Evolutionary conservation across 2,113 vertebrate species (phyloP).

Genomic region (Hydrochoerus hydrochaeris): DNA sequence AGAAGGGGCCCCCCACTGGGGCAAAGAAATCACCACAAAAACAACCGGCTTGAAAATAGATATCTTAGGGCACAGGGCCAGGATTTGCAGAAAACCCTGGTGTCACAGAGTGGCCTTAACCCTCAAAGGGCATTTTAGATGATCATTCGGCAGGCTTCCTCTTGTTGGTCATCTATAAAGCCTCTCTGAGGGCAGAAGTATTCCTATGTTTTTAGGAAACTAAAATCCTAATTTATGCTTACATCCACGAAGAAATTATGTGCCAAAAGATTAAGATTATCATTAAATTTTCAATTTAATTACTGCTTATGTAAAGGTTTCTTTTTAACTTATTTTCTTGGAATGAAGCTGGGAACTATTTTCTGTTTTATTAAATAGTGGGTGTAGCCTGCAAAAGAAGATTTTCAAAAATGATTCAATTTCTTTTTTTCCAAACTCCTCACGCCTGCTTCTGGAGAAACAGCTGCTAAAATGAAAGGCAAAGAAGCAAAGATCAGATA

Average conservation of each 20-base stretch:
- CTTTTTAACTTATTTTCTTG: conserved; percentile 59
- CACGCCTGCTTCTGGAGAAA: not conserved
- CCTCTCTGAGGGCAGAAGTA: not conserved
- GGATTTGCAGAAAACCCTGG: accelerated
- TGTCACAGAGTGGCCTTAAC: not conserved
- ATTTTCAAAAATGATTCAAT: conserved; percentile 14
- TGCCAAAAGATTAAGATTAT: conserved; percentile 6
- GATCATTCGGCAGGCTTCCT: not conserved
- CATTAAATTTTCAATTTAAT: not conserved
- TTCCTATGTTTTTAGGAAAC: not conserved
- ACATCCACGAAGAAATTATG: not conserved
- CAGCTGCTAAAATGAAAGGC: not conserved
- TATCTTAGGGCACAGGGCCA: not conserved
- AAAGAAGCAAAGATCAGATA: not conserved
- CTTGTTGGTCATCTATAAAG: not conserved
- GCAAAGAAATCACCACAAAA: conserved; percentile 52
- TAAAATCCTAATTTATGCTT: not conserved
- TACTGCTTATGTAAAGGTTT: not conserved
- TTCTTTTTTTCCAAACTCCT: conserved; percentile 36
- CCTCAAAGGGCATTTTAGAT: not conserved
- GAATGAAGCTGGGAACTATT: not conserved
- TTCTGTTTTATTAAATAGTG: conserved; percentile 42
- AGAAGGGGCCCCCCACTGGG: conserved; percentile 43
- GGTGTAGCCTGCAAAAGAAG: not conserved
- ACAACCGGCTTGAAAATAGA: conserved; percentile 7